Evolutionary conservation across 2,797 vertebrate genomes (phyloP).

Genomic region (Chelonia mydas): DNA sequence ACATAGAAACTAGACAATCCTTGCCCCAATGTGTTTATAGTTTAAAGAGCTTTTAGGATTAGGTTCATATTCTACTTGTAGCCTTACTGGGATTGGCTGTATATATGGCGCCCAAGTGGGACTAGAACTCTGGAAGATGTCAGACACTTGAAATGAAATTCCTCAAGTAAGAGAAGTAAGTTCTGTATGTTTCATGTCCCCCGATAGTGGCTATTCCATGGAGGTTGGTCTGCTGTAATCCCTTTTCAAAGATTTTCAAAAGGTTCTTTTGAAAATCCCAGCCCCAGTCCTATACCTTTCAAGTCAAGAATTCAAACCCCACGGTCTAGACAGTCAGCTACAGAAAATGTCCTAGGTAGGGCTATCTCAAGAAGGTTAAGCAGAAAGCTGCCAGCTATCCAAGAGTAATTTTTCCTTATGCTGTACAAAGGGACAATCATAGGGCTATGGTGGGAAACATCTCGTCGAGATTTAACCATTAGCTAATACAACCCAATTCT

Average conservation of each 20-base stretch:
- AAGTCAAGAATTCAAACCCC: background rate
- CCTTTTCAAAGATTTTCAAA: background rate
- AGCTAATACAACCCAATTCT: background rate
- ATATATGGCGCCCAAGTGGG: background rate
- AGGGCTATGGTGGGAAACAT: background rate
- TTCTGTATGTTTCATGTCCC: background rate
- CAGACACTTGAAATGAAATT: background rate
- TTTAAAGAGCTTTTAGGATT: background rate
- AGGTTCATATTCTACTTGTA: background rate
- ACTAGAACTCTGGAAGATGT: background rate
- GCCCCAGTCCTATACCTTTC: rapidly evolving
- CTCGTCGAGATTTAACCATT: background rate
- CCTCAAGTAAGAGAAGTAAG: background rate
- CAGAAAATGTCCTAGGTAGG: background rate
- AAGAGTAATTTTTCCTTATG: background rate
- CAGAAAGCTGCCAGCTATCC: background rate
- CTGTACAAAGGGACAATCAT: background rate
- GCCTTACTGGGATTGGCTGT: background rate
- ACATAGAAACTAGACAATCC: background rate
- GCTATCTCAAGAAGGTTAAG: background rate
- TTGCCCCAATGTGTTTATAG: background rate
- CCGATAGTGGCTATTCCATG: background rate
- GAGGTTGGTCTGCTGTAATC: background rate
- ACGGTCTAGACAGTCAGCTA: background rate
- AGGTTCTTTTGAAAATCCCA: background rate